These are phyloP conservation scores for Sus scrofa DNA, from an alignment of 2,113 vertebrate species.

Conservation along the genomic window T2T-Sscrofa CM000826.6:20314501-20315000, in stretches of 20 bases:
- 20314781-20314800: conserved; percentile 52
- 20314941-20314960: not conserved
- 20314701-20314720: conserved; percentile 5
- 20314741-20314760: conserved; percentile 18
- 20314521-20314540: not conserved
- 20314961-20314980: not conserved
- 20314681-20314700: conserved; percentile 25
- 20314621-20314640: conserved; percentile 20
- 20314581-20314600: not conserved
- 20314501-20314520: not conserved
- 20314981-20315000: not conserved
- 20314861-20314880: not conserved
- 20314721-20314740: not conserved
- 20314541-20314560: not conserved
- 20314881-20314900: not conserved
- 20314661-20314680: not conserved
- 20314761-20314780: not conserved
- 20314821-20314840: conserved; percentile 36
- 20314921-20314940: not conserved
- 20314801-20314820: not conserved
- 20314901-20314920: not conserved
- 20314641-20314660: not conserved
- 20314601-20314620: conserved; percentile 35
- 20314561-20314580: not conserved
- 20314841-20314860: not conserved